Base-by-base conservation (phyloP, 2,797 vertebrate genomes). In the Acanthurus lineatus region DNA sequence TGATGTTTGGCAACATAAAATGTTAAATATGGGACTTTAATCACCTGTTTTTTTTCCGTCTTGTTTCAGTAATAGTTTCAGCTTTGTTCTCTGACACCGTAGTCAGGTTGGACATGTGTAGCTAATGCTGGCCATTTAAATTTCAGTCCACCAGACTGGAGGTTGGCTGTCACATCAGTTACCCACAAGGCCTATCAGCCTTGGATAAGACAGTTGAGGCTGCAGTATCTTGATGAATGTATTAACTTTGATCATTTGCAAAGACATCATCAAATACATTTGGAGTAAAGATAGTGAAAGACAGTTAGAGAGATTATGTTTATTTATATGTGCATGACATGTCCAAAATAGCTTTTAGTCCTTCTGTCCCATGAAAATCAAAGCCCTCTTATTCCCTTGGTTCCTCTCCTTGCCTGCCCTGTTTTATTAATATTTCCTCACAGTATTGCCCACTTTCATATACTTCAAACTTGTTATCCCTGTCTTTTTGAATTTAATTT, bases 401-500 rank as follows among this genome's bases (percentile, higher is more conserved):
- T 86, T 83, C 68, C 28, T 77, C 81, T 81, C 61, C 69, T 77
- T 66, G 67, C 81, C 35, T 87, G 85, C 79, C 88, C 82, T 75
- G 83, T 86, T 91, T 87, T 89, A 90, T 86, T 92, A 86, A 88
- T 87, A 83, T 89, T 88, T 89, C 82, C 81, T 88, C 70, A 60
- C 79, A 81, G 79, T 67, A 68, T 84, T 88, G 45, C 85, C 77
- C 72, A 85, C 84, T 91, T 90, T 88, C 77, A 89, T 91, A 84
- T 77, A 69, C 83, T 86, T 91, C 85, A 81, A 87, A 91, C 83
- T 89, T 93, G 85, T 91, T 91, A 89, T 92, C 85, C 88, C 60
- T 61, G 76, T 85, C 89, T 88, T 92, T 89, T 88, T 86, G 89
- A 91, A 92, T 93, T 89, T 84, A 86, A 92, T 91, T 93, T 91